These are phyloP conservation scores for Myripristis murdjan DNA, from an alignment of 2,797 vertebrate genomes.

Conservation along the genomic window DNA sequence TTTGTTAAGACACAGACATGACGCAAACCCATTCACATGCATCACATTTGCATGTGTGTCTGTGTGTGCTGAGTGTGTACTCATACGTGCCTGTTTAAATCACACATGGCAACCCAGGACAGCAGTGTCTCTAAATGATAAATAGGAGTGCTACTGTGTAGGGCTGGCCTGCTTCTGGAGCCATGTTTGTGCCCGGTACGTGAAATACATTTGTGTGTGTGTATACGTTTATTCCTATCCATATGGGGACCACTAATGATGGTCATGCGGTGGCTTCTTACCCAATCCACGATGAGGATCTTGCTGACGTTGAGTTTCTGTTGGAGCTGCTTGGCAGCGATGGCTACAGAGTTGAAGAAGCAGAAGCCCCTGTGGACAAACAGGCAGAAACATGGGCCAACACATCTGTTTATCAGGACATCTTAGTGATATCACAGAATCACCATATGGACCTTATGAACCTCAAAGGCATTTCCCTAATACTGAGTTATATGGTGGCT, in stretches of 20 bases:
- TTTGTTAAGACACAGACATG: too few species aligned
- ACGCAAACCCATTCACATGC: too few species aligned
- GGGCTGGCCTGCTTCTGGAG: conserved; percentile 20
- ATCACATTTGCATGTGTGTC: conserved; percentile 24
- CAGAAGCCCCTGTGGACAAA: conserved; percentile 91
- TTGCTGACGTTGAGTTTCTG: conserved; percentile 89
- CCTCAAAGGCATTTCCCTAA: conserved; percentile 47
- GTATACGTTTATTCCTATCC: conserved; percentile 31
- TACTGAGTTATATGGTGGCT: conserved; percentile 46
- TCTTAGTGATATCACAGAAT: conserved; percentile 65
- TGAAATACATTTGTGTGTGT: conserved; percentile 23
- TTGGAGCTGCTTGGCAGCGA: conserved; percentile 93
- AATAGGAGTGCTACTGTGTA: conserved; percentile 64
- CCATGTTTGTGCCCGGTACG: conserved; percentile 25
- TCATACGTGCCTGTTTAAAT: conserved; percentile 44
- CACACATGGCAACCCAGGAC: conserved; percentile 63
- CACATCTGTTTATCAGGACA: conserved; percentile 71
- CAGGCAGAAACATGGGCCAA: conserved; percentile 62
- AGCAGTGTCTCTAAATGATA: conserved; percentile 45
- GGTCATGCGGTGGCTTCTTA: conserved; percentile 70
- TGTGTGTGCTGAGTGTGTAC: conserved; percentile 34
- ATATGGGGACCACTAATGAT: conserved; percentile 48
- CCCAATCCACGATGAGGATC: conserved; percentile 97
- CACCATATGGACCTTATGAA: conserved; percentile 65
- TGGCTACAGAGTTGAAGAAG: conserved; percentile 94